These are phyloP conservation scores for Conops quadrifasciatus DNA, from an alignment of 2,888 invertebrate genomes.

Conservation along the genomic window DNA sequence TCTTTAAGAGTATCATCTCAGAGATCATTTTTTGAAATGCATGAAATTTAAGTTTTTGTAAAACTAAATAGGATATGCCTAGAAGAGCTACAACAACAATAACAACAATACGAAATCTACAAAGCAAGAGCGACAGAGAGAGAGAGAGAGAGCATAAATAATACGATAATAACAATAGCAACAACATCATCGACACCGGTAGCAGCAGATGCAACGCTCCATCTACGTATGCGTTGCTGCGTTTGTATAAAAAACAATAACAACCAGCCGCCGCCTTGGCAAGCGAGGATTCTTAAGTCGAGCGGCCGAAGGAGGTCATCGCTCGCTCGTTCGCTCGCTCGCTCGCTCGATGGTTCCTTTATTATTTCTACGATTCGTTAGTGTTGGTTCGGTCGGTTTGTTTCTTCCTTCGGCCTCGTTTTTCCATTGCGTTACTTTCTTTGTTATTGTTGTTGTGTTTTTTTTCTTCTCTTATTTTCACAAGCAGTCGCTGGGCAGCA, in stretches of 20 bases:
- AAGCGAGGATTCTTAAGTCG: constrained; percentile 15
- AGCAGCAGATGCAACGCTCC: constrained; percentile 40
- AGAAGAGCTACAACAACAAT: no score
- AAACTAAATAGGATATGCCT: constrained; percentile 17
- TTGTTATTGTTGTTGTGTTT: no score
- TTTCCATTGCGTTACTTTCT: neutral
- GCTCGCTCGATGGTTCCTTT: neutral
- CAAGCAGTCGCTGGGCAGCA: neutral
- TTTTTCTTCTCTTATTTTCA: neutral
- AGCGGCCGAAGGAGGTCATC: constrained; percentile 26
- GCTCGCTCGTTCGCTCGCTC: neutral
- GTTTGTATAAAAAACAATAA: constrained; percentile 6
- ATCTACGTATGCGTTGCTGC: constrained; percentile 40
- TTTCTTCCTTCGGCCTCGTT: neutral
- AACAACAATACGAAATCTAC: no score
- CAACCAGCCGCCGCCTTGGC: neutral
- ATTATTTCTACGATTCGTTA: neutral
- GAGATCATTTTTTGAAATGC: no score
- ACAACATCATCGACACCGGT: constrained; percentile 18
- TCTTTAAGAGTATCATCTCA: no score
- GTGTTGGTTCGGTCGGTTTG: neutral
- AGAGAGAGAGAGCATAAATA: no score
- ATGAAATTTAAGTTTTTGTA: neutral
- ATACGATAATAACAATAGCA: constrained; percentile 7
- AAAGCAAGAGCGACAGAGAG: no score